Evolutionary conservation across 2,888 invertebrate species (phyloP), one percentile per base, ranked within the genome.

Genomic region (Hemaris fuciformis): DNA sequence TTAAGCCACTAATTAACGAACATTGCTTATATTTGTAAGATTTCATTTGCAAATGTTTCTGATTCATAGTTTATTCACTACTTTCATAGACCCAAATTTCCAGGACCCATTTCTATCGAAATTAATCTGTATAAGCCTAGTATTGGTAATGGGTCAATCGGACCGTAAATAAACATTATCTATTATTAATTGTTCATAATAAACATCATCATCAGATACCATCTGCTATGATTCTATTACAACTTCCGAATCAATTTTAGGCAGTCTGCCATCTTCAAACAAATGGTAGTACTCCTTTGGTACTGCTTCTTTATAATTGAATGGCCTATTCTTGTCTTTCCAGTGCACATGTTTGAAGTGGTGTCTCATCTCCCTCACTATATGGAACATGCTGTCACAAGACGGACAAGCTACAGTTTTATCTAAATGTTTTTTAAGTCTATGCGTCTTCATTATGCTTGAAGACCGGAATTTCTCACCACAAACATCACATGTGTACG

Each of bases 331-430:
- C 22, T 73, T 77, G 31, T 63, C 62, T 42, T 76, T 81, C 83
- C 83, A 84, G 68, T 84, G 84, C 0, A 70, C 69, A 59, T 80
- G 81, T 57, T 82, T 83, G 7, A 83, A 81, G 62, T 84, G 84
- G 53, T 76, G 74, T 27, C 84, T 73, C 79, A 84, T 79, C 57
- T 82, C 79, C n/a, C 79, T 70, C 0, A 69, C 74, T 48, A 81
- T 69, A 61, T 75, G 76, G 57, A 81, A 82, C 81, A 80, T 79
- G 38, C 67, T 72, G 25, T 79, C 77, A 61, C 84, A 84, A 10
- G 82, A 48, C 0, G 84, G 84, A 62, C 84, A 84, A 0, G 65
- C 38, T 3, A 83, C 64, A 0, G 76, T 77, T 20, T 81, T 83
- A 31, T 79, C 79, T 3, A 74, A 72, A 69, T 84, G 83, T 34